A percentile compares a stretch with the other conserved stretches of the same genome.
phyloP scores from a whole-genome alignment of 2,888 invertebrate species.

The Pimpla rufipes region DNA sequence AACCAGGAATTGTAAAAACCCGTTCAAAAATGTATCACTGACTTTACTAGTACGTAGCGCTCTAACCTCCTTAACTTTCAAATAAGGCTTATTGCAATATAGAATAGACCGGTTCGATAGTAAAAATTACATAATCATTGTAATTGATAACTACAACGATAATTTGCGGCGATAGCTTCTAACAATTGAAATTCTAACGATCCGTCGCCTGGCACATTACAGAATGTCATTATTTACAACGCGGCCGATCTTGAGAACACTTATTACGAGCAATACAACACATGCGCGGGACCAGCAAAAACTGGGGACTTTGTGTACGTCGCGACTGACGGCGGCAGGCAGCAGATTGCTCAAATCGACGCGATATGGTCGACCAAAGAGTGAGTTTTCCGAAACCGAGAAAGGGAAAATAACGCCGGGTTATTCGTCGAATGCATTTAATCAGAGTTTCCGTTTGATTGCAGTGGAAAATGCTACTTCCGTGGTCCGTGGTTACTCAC shows the following conservation, averaged over 20 bases:
- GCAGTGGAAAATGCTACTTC: constrained; percentile 95
- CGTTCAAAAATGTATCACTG: too few relatives aligned
- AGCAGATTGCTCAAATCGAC: constrained; percentile 97
- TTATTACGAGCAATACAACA: constrained; percentile 97
- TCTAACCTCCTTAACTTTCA: too few relatives aligned
- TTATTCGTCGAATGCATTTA: constrained; percentile 22
- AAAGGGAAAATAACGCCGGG: not conserved
- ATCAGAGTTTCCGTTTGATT: constrained; percentile 28
- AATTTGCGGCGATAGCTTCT: not conserved
- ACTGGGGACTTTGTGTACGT: constrained; percentile 98
- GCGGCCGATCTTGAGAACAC: constrained; percentile 91
- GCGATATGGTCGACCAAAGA: constrained; percentile 97
- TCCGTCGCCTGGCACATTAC: constrained; percentile 71
- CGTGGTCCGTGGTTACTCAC: constrained; percentile 97
- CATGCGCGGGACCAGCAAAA: constrained; percentile 93
- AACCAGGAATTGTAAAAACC: too few relatives aligned
- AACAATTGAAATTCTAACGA: not conserved
- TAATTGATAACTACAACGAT: too few relatives aligned
- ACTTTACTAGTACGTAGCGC: too few relatives aligned
- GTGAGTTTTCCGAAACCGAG: constrained; percentile 86
- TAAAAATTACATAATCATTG: too few relatives aligned
- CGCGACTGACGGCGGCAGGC: constrained; percentile 95
- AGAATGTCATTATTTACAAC: constrained; percentile 93
- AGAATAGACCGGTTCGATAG: too few relatives aligned
- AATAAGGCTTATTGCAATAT: too few relatives aligned